A percentile compares a stretch with the other conserved stretches of the same genome.
Evolutionary conservation across 2,888 invertebrate genomes (phyloP).

Genomic region (Oscheius sp.): DNA sequence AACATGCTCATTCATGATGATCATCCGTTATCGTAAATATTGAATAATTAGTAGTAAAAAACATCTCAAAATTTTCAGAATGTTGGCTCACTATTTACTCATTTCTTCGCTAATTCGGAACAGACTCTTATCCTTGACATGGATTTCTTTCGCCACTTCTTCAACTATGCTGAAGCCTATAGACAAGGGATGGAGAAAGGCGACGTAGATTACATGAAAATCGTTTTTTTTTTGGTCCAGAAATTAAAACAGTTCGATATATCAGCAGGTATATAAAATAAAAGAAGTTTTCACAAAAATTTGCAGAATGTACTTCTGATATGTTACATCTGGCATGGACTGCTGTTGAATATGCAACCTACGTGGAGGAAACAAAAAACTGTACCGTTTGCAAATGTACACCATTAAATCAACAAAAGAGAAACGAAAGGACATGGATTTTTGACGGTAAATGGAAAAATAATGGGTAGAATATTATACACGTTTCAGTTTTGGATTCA

Average conservation of each 20-base stretch:
- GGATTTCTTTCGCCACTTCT: constrained; percentile 60
- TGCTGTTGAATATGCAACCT: constrained; percentile 66
- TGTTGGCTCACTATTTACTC: constrained; percentile 55
- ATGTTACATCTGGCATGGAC: constrained; percentile 65
- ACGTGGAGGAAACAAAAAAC: constrained; percentile 59
- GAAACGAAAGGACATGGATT: constrained; percentile 66
- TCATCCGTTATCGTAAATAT: too few species aligned
- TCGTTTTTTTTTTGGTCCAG: constrained; percentile 47
- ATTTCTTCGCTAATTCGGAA: constrained; percentile 64
- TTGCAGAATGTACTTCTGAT: constrained; percentile 63
- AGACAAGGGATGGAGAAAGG: constrained; percentile 51
- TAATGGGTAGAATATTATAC: neutral
- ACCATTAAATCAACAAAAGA: constrained; percentile 56
- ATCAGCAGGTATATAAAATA: constrained; percentile 37
- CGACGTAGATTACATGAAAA: constrained; percentile 62
- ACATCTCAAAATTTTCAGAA: constrained; percentile 26
- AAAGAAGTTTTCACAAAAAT: too few species aligned
- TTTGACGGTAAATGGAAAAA: constrained; percentile 58
- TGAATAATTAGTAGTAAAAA: neutral
- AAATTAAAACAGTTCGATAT: constrained; percentile 52
- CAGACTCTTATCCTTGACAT: constrained; percentile 64
- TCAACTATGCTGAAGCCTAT: constrained; percentile 57
- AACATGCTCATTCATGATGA: too few species aligned
- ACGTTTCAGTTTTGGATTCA: constrained; percentile 64
- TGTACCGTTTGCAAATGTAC: constrained; percentile 67